Conservation (phyloP, 2,888 invertebrate species). For the Chironomus tentans region DNA sequence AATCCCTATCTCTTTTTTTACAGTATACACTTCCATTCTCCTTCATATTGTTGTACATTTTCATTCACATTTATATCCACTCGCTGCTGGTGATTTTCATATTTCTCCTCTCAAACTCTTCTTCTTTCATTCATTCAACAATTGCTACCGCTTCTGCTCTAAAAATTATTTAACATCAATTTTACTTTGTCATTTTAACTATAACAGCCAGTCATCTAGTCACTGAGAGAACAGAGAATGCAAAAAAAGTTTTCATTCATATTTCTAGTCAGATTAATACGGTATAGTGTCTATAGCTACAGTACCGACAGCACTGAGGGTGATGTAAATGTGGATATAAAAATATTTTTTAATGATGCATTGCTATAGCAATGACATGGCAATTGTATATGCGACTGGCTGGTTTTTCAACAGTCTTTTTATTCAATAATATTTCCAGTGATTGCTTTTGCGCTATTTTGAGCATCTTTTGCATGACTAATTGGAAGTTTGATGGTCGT, state of each 20-base stretch:
- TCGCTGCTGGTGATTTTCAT: background rate
- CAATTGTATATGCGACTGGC: background rate
- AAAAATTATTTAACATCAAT: slow-evolving; percentile 14
- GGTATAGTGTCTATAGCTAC: too few species aligned
- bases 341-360: slow-evolving; percentile 1
- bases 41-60: background rate
- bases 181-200: slow-evolving; percentile 16
- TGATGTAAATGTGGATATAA: background rate
- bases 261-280: too few species aligned
- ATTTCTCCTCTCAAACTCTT: background rate
- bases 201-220: background rate
- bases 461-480: too few species aligned
- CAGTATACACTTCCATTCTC: background rate
- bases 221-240: background rate
- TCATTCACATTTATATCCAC: background rate
- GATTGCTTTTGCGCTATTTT: too few species aligned
- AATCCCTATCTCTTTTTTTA: background rate
- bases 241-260: background rate
- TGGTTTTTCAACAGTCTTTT: background rate
- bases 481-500: too few species aligned
- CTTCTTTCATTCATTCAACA: background rate
- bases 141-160: background rate
- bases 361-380: background rate
- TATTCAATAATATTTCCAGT: too few species aligned
- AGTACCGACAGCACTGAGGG: too few species aligned